These are phyloP conservation scores for Pluvianellus socialis DNA, from an alignment of 2,113 vertebrate genomes.

Conservation along the genomic window DNA sequence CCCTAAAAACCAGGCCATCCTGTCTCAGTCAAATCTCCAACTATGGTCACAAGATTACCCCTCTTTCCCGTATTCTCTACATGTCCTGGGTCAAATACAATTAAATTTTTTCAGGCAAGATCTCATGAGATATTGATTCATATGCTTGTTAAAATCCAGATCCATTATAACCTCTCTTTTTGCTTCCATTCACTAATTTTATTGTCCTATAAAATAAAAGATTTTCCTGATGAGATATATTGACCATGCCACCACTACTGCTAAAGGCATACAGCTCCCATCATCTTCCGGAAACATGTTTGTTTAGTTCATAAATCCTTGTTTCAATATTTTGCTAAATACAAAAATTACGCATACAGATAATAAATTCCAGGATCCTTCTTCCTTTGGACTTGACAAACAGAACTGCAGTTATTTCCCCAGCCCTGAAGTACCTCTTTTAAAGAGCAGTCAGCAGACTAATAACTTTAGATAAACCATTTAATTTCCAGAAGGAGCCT, in stretches of 20 bases:
- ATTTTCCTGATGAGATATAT: conserved; percentile 11
- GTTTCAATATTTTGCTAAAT: neutral
- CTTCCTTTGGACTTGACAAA: neutral
- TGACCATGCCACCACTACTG: neutral
- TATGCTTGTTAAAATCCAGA: conserved; percentile 23
- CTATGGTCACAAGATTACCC: neutral
- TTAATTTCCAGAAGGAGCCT: conserved; percentile 32
- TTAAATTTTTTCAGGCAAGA: neutral
- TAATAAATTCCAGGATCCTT: conserved; percentile 22
- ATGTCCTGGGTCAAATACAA: neutral
- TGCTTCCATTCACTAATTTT: conserved; percentile 57
- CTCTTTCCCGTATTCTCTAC: neutral
- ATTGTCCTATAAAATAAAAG: conserved; percentile 40
- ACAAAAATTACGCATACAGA: neutral
- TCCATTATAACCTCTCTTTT: conserved; percentile 29
- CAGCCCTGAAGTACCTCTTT: neutral
- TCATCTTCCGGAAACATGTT: neutral
- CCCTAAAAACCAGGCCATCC: neutral
- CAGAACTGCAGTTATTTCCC: neutral
- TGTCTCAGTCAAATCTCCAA: neutral
- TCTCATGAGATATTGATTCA: conserved; percentile 16
- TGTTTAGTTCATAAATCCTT: conserved; percentile 39
- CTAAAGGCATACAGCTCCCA: neutral
- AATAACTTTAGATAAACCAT: conserved; percentile 13
- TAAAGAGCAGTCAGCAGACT: neutral